Conservation (phyloP, 2,797 vertebrate species). For the Danionella dracula region DNA sequence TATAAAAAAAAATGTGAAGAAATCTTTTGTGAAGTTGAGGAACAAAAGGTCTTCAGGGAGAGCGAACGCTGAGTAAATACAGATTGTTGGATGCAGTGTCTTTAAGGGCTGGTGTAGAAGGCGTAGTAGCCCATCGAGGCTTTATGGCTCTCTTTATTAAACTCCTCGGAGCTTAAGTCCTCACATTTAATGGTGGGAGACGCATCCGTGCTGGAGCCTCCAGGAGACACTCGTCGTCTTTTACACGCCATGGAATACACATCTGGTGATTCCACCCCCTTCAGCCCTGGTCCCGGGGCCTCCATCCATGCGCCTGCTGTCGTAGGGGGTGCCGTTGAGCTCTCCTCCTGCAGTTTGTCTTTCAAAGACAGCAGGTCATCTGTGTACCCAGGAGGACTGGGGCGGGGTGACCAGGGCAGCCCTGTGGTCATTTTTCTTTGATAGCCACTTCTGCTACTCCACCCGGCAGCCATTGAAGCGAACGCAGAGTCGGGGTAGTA, state of each 20-base stretch:
- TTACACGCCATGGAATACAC: conserved; percentile 92
- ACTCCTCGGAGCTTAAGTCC: conserved; percentile 90
- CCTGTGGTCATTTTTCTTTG: conserved; percentile 90
- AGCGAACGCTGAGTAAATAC: not conserved
- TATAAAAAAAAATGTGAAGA: too few species aligned
- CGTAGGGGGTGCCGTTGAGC: conserved; percentile 49
- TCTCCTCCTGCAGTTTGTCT: conserved; percentile 93
- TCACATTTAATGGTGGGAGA: conserved; percentile 97
- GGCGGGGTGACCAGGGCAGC: conserved; percentile 90
- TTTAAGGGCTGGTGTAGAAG: conserved; percentile 93
- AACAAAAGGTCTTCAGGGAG: not conserved
- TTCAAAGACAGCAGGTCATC: conserved; percentile 87
- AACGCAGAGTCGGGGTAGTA: conserved; percentile 95
- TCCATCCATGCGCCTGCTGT: conserved; percentile 85
- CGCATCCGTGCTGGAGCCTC: conserved; percentile 92
- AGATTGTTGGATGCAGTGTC: not conserved
- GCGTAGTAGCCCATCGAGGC: conserved; percentile 91
- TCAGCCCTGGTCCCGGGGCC: conserved; percentile 82
- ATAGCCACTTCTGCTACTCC: conserved; percentile 84
- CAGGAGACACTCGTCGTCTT: conserved; percentile 89
- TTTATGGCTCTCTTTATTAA: conserved; percentile 94
- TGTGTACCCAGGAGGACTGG: conserved; percentile 83
- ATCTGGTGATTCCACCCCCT: conserved; percentile 90
- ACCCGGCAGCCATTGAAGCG: conserved; percentile 88
- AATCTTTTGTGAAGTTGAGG: too few species aligned